Conservation (phyloP, 1,140 invertebrate species). For the Trypoxylus dichotomus region DNA sequence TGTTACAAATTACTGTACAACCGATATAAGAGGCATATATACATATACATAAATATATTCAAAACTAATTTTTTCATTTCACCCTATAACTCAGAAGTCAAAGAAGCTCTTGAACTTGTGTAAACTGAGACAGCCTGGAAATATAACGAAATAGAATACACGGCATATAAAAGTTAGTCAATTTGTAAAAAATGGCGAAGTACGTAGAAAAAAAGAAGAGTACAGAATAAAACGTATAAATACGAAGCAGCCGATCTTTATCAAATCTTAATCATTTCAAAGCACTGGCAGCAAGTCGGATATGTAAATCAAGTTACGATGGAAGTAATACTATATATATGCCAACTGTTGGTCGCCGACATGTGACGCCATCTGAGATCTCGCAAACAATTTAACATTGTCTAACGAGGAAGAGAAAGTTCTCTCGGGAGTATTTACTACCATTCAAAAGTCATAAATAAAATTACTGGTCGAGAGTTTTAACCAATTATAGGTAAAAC, state of each 20-base stretch:
- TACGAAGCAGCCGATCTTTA: neutral
- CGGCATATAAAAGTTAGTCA: too few relatives aligned
- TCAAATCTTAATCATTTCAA: neutral
- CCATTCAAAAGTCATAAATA: neutral
- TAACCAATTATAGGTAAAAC: too few relatives aligned
- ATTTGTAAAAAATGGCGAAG: too few relatives aligned
- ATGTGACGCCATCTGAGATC: slow-evolving; percentile 1
- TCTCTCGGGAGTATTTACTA: neutral
- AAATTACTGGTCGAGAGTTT: neutral
- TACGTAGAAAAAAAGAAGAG: neutral
- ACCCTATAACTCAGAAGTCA: too few relatives aligned
- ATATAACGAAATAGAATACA: too few relatives aligned
- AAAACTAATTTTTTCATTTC: too few relatives aligned
- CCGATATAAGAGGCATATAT: too few relatives aligned
- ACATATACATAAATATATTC: too few relatives aligned
- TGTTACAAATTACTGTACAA: too few relatives aligned
- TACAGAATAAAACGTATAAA: neutral
- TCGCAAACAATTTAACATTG: neutral
- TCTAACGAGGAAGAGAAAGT: neutral
- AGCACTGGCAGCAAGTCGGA: neutral
- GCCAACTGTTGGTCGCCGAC: slow-evolving; percentile 4
- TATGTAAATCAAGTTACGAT: slow-evolving; percentile 13
- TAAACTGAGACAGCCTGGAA: too few relatives aligned
- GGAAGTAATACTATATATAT: neutral
- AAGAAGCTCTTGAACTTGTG: too few relatives aligned